Base-by-base conservation (phyloP, 1,140 invertebrate species). In the Thaumatotibia leucotreta region DNA sequence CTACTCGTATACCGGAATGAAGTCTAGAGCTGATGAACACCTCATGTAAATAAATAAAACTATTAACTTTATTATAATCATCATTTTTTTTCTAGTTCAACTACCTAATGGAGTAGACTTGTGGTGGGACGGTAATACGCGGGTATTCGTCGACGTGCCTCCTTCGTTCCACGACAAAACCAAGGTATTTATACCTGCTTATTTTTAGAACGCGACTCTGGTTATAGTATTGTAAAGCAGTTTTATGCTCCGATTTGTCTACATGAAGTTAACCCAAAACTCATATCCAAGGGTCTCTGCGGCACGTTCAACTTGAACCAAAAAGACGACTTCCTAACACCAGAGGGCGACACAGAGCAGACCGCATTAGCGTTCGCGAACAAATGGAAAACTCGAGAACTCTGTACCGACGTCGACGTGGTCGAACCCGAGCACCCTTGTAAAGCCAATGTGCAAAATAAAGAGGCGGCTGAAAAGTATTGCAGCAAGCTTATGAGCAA, bases 291-390 rank as follows among this genome's bases (percentile, higher is more conserved):
- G 91, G 97, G 97, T 67, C 92, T 98, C 4, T 98, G 97, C 77
- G 97, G 97, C 17, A 98, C 96, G 0, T 98, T 97, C 79, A 97
- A 96, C 66, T 89, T 93, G 10, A 97, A 97, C 77, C 96, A 97
- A 79, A 95, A 95, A 74, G 96, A 98, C 80, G 97, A 98, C 83
- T 98, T 98, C 83, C 77, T 96, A 4, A 98, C 97, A 0, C 96
- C 95, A 0, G 95, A 97, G 79, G 95, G 95, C 14, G 96, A 97
- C 78, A 83, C 96, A 0, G 97, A 98, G 79, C 94, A 95, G 49
- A 92, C 95, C 0, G 91, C 94, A 0, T 90, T 94, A 6, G 92
- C 95, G 0, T 98, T 98, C 83, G 96, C 96, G 0, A 96, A 97
- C 80, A 97, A 97, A 75, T 98, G 97, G 97, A 97, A 96, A 83